A percentile compares a stretch with the other conserved stretches of the same genome.
These are phyloP conservation scores for Clarias fuscus DNA, from an alignment of 2,797 vertebrate genomes.

Conservation along the genomic window DNA sequence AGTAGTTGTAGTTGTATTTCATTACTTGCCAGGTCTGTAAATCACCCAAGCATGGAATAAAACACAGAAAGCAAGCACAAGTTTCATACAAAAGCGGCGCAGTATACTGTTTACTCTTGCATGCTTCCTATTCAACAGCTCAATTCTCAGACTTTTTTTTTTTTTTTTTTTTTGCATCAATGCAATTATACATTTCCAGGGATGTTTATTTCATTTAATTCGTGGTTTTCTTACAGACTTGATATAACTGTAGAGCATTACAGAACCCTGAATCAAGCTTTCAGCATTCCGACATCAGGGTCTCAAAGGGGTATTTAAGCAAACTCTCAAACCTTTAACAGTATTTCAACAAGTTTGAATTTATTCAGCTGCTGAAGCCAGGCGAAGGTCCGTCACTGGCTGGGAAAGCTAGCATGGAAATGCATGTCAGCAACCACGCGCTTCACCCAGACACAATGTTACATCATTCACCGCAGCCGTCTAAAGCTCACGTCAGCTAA, in stretches of 20 bases:
- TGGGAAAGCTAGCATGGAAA: constrained; percentile 1
- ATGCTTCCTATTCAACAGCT: too few relatives aligned
- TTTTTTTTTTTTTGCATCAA: background rate
- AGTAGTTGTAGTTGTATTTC: too few relatives aligned
- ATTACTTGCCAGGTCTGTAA: too few relatives aligned
- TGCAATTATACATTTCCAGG: background rate
- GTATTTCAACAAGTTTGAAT: background rate
- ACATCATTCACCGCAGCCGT: constrained; percentile 9
- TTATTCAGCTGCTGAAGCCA: background rate
- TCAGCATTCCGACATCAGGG: background rate
- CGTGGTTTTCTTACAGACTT: background rate
- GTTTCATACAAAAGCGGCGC: background rate
- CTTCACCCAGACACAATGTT: background rate
- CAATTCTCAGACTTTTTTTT: background rate
- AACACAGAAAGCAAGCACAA: background rate
- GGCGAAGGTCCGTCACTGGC: constrained; percentile 6
- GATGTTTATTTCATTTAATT: background rate
- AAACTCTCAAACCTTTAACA: background rate
- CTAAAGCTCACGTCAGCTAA: constrained; percentile 27
- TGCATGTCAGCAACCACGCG: background rate
- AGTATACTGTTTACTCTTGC: background rate
- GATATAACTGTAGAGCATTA: background rate
- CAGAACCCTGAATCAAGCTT: background rate
- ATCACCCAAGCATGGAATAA: background rate
- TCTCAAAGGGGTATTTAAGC: background rate